phyloP scores from a whole-genome alignment of 2,113 vertebrate genomes.

The Serilophus lunatus region DNA sequence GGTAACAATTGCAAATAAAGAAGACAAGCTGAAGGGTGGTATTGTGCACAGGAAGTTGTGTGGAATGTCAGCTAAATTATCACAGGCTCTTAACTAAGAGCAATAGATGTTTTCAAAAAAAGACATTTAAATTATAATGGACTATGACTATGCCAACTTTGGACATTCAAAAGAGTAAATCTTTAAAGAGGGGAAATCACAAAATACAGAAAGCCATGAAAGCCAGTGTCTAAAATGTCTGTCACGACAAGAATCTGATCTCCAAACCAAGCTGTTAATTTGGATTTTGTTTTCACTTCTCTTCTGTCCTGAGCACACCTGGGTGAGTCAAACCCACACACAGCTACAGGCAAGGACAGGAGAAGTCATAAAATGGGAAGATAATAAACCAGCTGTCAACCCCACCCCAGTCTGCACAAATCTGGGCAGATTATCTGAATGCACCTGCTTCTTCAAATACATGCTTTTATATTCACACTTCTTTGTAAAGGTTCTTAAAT shows the following conservation, averaged over 20 bases:
- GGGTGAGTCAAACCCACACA: background rate
- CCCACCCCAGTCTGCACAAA: background rate
- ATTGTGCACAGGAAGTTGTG: background rate
- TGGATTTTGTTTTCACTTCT: background rate
- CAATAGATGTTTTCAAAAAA: background rate
- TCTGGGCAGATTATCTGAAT: background rate
- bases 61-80: background rate
- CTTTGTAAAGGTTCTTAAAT: background rate
- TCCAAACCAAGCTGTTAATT: background rate
- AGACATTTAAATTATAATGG: background rate
- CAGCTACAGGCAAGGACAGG: background rate
- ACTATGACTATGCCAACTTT: background rate
- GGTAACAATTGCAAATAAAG: background rate
- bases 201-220: background rate
- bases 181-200: background rate
- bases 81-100: background rate
- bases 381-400: background rate
- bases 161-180: background rate
- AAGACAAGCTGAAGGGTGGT: background rate
- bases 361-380: background rate
- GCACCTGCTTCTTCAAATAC: background rate
- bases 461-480: background rate
- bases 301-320: background rate
- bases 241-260: background rate
- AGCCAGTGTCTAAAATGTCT: background rate